A percentile compares a stretch with the other conserved stretches of the same genome.
Evolutionary conservation across 2,113 vertebrate genomes (phyloP).

Genomic region (Pedionomus torquatus): DNA sequence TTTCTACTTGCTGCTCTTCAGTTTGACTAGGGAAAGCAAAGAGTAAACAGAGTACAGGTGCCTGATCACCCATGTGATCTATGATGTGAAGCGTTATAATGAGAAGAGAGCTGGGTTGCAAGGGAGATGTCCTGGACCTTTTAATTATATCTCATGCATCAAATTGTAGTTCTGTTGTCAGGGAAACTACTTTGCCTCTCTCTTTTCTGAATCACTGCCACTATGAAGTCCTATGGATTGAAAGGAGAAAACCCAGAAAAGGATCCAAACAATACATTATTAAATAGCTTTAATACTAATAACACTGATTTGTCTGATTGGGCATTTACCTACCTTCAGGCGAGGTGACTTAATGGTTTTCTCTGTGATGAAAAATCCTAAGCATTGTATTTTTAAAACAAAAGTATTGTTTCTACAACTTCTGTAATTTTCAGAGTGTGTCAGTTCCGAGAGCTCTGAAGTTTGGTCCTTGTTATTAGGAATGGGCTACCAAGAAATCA

Average conservation of each 20-base stretch:
- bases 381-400: neutral
- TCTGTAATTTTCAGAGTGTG: neutral
- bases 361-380: neutral
- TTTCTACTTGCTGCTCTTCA: neutral
- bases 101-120: slow-evolving; percentile 8
- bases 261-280: neutral
- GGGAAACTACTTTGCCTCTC: neutral
- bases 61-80: neutral
- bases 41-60: neutral
- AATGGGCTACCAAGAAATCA: neutral
- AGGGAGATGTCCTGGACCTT: slow-evolving; percentile 10
- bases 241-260: neutral
- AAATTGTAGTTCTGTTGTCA: slow-evolving; percentile 28
- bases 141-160: slow-evolving; percentile 17
- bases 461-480: neutral
- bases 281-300: slow-evolving; percentile 34
- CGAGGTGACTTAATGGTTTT: neutral
- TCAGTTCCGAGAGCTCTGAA: neutral
- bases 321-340: neutral
- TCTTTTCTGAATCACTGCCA: neutral
- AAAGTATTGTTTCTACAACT: neutral
- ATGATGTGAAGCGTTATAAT: neutral
- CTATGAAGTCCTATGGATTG: neutral
- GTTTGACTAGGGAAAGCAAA: neutral
- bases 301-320: neutral